Conservation (phyloP, 2,797 vertebrate genomes). For the Scleropages formosus region DNA sequence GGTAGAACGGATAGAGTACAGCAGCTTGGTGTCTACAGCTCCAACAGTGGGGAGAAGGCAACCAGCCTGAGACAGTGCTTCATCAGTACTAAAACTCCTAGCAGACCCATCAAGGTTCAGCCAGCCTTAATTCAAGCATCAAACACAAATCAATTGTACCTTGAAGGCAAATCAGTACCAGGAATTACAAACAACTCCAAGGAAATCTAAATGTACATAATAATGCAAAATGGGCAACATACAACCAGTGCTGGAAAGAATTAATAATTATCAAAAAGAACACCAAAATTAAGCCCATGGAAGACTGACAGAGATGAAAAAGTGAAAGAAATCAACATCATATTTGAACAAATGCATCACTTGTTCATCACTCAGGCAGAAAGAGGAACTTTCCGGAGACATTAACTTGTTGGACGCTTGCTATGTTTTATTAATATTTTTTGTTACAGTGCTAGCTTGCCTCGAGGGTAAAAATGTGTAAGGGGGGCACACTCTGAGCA, state of each 20-base stretch:
- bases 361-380: no score
- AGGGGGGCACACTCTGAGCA: not conserved
- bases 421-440: not conserved
- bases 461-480: not conserved
- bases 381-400: not conserved
- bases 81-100: not conserved
- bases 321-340: no score
- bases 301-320: not conserved
- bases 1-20: slow-evolving; percentile 34
- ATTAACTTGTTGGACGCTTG: not conserved
- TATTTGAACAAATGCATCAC: no score
- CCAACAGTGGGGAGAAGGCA: not conserved
- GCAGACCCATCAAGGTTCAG: not conserved
- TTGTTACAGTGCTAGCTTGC: not conserved
- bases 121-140: not conserved
- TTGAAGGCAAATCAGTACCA: not conserved
- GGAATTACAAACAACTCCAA: not conserved
- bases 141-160: not conserved
- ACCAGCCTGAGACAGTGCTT: not conserved
- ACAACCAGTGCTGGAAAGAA: not conserved
- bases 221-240: not conserved
- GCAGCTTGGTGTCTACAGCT: slow-evolving; percentile 63
- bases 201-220: not conserved
- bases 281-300: not conserved
- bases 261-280: not conserved